phyloP scores from a whole-genome alignment of 2,888 invertebrate genomes.

The Dorcus hopei region DNA sequence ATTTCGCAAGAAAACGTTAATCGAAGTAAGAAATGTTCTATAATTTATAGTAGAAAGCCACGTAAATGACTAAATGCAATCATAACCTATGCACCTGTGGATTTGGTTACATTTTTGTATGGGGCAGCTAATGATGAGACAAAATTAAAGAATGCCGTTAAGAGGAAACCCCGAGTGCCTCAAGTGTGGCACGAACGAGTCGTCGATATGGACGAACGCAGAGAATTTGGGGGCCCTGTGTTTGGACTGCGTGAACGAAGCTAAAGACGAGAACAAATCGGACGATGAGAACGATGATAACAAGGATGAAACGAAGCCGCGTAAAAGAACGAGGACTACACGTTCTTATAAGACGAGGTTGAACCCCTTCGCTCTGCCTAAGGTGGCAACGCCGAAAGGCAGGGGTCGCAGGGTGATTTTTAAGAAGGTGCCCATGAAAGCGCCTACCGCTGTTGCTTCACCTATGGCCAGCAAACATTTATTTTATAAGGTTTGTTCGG shows the following conservation, averaged over 20 bases:
- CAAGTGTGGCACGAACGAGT: conserved; percentile 67
- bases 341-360: conserved; percentile 50
- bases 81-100: too few species aligned
- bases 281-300: conserved; percentile 29
- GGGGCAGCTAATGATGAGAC: too few species aligned
- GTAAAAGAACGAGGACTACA: conserved; percentile 59
- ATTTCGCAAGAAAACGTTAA: too few species aligned
- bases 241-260: conserved; percentile 66
- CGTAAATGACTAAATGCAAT: too few species aligned
- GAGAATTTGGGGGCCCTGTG: conserved; percentile 71
- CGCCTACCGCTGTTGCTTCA: conserved; percentile 77
- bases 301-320: conserved; percentile 50
- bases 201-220: conserved; percentile 72
- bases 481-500: conserved; percentile 63
- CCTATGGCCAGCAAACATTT: conserved; percentile 77
- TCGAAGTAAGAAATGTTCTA: too few species aligned
- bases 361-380: conserved; percentile 49
- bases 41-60: too few species aligned
- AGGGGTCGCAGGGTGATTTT: conserved; percentile 75
- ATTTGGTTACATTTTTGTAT: too few species aligned
- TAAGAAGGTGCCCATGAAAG: conserved; percentile 76
- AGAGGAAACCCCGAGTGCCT: conserved; percentile 63
- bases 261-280: conserved; percentile 46
- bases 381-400: conserved; percentile 57
- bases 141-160: conserved; percentile 40